A percentile compares a stretch with the other conserved stretches of the same genome.
Evolutionary conservation across 2,113 vertebrate species (phyloP).

Genomic region (Myanophis thanlyinensis): DNA sequence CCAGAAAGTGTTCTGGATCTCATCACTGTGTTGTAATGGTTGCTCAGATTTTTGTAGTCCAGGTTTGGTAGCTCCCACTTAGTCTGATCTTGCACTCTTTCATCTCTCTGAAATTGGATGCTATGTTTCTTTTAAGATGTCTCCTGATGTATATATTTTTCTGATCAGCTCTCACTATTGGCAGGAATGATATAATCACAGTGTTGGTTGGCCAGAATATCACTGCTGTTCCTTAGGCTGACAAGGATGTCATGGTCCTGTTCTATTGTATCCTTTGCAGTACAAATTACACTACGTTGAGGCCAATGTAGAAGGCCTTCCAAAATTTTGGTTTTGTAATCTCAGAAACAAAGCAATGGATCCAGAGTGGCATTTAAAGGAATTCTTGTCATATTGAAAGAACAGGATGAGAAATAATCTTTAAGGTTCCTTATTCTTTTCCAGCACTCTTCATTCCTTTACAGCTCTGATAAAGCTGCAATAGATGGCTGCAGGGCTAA

Average conservation of each 20-base stretch:
- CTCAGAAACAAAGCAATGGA: not conserved
- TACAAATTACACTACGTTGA: not conserved
- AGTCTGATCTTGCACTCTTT: not conserved
- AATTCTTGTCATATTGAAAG: not conserved
- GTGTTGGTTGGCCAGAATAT: not conserved
- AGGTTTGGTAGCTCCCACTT: not conserved
- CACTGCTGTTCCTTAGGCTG: not conserved
- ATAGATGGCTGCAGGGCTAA: not conserved
- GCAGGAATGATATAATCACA: not conserved
- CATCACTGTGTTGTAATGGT: not conserved
- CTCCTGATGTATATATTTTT: not conserved
- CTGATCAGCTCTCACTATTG: not conserved
- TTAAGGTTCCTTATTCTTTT: not conserved
- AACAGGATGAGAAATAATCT: not conserved
- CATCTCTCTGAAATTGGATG: not conserved
- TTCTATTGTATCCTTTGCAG: not conserved
- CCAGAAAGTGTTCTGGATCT: not conserved
- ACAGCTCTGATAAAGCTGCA: not conserved
- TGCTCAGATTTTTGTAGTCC: not conserved
- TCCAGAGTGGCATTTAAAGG: not conserved
- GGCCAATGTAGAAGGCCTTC: not conserved
- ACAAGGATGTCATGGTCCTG: not conserved
- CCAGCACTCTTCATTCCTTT: not conserved
- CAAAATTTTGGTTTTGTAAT: not conserved
- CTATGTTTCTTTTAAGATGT: not conserved